Evolutionary conservation across 2,888 invertebrate species (phyloP).

Genomic region (Thera obeliscata): DNA sequence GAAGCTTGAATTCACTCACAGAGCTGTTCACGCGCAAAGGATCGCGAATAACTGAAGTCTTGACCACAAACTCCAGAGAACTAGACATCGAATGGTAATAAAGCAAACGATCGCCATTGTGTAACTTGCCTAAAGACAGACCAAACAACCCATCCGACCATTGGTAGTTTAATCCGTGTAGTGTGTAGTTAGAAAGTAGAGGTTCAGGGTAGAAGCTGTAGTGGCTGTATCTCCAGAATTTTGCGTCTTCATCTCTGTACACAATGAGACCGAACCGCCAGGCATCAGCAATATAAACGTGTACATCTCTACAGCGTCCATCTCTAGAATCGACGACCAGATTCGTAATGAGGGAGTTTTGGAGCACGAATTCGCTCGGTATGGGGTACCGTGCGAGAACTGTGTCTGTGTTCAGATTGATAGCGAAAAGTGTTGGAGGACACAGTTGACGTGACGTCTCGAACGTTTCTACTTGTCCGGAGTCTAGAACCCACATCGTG

Average conservation of each 20-base stretch:
- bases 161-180: slow-evolving; percentile 90
- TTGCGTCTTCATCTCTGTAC: slow-evolving; percentile 84
- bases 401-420: slow-evolving; percentile 87
- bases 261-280: slow-evolving; percentile 87
- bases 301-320: slow-evolving; percentile 85
- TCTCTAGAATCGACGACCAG: slow-evolving; percentile 87
- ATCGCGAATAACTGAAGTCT: slow-evolving; percentile 88
- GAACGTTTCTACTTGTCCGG: slow-evolving; percentile 89
- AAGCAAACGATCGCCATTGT: slow-evolving; percentile 85
- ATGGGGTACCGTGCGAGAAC: slow-evolving; percentile 86
- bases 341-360: slow-evolving; percentile 88
- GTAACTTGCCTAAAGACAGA: slow-evolving; percentile 86
- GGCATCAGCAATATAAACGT: slow-evolving; percentile 88
- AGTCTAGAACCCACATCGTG: slow-evolving; percentile 91
- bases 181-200: slow-evolving; percentile 88
- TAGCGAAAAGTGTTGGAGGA: slow-evolving; percentile 90
- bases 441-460: slow-evolving; percentile 87
- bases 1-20: slow-evolving; percentile 70
- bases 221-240: slow-evolving; percentile 88
- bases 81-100: slow-evolving; percentile 94
- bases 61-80: slow-evolving; percentile 90
- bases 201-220: slow-evolving; percentile 90
- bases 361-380: slow-evolving; percentile 86
- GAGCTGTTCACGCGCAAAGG: slow-evolving; percentile 75
- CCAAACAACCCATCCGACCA: slow-evolving; percentile 94